phyloP scores from a whole-genome alignment of 2,113 vertebrate genomes.

The Strix aluco region DNA sequence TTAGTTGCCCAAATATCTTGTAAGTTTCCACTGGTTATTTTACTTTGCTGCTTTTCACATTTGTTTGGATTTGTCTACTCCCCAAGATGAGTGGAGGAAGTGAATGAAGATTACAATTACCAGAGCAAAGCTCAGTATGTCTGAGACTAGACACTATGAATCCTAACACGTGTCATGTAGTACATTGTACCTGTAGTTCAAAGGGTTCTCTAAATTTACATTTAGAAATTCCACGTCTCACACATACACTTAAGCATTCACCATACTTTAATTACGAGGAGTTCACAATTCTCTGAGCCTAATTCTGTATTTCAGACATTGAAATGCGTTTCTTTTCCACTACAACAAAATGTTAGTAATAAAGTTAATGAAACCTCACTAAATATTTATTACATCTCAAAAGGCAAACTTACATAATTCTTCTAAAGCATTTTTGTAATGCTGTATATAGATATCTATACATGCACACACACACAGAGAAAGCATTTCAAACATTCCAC shows the following conservation, averaged over 20 bases:
- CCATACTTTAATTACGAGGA: background rate
- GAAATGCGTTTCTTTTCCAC: background rate
- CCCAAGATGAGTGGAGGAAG: background rate
- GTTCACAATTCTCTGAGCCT: background rate
- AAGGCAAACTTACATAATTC: background rate
- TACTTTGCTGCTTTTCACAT: background rate
- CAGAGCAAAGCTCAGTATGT: background rate
- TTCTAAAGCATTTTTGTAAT: background rate
- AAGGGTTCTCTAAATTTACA: background rate
- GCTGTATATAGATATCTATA: background rate
- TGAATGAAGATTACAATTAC: background rate
- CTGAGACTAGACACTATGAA: background rate
- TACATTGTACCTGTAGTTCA: background rate
- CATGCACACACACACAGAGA: background rate
- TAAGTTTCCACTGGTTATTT: background rate
- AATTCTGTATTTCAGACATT: background rate
- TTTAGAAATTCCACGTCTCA: background rate
- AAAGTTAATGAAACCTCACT: background rate
- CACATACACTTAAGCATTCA: background rate
- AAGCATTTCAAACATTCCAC: background rate
- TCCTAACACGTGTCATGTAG: background rate
- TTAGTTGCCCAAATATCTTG: background rate
- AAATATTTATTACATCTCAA: background rate
- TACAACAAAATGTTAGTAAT: background rate
- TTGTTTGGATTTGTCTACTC: background rate